Conservation (phyloP, 2,888 invertebrate species). For the Drosophila merina region DNA sequence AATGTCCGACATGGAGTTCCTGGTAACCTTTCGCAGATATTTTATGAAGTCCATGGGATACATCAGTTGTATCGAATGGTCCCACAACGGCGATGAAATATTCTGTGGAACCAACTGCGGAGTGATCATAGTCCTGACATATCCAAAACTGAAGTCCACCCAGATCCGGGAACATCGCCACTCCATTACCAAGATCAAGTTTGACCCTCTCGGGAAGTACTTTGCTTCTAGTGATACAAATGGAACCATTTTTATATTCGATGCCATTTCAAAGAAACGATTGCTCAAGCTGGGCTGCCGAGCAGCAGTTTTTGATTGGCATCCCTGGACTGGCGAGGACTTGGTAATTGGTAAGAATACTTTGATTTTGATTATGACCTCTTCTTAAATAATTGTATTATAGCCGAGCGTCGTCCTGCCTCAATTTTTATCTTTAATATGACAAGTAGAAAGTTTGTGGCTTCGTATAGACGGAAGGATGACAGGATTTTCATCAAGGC, state of each 20-base stretch:
- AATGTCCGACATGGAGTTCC: constrained; percentile 60
- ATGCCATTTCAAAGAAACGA: constrained; percentile 62
- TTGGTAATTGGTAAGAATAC: constrained; percentile 79
- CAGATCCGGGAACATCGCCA: constrained; percentile 62
- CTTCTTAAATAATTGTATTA: neutral
- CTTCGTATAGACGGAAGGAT: constrained; percentile 80
- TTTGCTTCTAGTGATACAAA: constrained; percentile 77
- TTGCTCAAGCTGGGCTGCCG: constrained; percentile 64
- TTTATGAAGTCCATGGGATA: constrained; percentile 54
- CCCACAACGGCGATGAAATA: constrained; percentile 62
- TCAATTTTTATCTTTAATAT: constrained; percentile 80
- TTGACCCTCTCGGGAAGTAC: constrained; percentile 78
- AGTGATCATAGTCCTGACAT: constrained; percentile 63
- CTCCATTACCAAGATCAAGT: constrained; percentile 73
- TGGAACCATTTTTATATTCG: constrained; percentile 76
- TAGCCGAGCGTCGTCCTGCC: constrained; percentile 79
- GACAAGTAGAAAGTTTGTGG: constrained; percentile 76
- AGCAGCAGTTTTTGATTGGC: constrained; percentile 83
- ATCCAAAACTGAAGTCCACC: constrained; percentile 53
- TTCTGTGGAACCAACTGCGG: constrained; percentile 80
- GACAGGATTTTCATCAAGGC: constrained; percentile 75
- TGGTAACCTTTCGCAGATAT: constrained; percentile 72
- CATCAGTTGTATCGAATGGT: constrained; percentile 81
- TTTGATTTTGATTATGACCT: too few species aligned
- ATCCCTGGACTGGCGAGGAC: constrained; percentile 84